A percentile compares a stretch with the other conserved stretches of the same genome.
These are phyloP conservation scores for Venusia cambrica DNA, from an alignment of 2,888 invertebrate species.

Conservation along the genomic window DNA sequence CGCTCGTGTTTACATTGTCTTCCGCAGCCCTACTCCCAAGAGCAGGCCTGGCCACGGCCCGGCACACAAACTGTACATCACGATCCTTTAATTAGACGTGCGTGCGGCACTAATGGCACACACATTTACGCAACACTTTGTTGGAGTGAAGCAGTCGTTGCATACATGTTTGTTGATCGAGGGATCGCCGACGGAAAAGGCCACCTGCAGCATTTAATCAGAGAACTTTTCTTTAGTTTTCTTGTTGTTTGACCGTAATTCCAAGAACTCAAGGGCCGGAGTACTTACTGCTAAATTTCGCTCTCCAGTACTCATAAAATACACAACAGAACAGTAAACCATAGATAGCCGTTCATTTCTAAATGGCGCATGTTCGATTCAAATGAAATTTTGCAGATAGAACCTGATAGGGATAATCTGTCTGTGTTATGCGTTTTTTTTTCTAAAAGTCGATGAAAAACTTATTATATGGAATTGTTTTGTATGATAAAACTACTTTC, in stretches of 20 bases:
- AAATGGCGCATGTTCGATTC: too few species aligned
- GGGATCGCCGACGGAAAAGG: conserved; percentile 17
- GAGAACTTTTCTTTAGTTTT: neutral
- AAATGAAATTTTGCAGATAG: too few species aligned
- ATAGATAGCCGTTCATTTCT: too few species aligned
- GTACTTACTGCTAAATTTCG: too few species aligned
- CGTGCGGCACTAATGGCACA: conserved; percentile 44
- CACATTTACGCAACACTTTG: conserved; percentile 50
- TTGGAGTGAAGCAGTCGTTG: conserved; percentile 21
- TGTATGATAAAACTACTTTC: too few species aligned
- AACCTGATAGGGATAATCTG: too few species aligned
- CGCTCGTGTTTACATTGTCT: conserved; percentile 11
- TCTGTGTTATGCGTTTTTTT: too few species aligned
- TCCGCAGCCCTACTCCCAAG: conserved; percentile 30
- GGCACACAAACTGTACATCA: conserved; percentile 48
- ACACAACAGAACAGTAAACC: too few species aligned
- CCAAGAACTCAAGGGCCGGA: neutral
- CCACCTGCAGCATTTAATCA: conserved; percentile 11
- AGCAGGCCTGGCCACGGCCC: conserved; percentile 43
- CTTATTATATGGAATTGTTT: too few species aligned
- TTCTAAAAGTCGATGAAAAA: too few species aligned
- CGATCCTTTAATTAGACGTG: conserved; percentile 64
- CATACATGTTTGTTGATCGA: conserved; percentile 27
- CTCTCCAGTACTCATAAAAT: too few species aligned
- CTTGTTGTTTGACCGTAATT: too few species aligned